Evolutionary conservation across 2,888 invertebrate species (phyloP), one percentile per base, ranked within the genome.

Genomic region (Cheilosia scutellata): DNA sequence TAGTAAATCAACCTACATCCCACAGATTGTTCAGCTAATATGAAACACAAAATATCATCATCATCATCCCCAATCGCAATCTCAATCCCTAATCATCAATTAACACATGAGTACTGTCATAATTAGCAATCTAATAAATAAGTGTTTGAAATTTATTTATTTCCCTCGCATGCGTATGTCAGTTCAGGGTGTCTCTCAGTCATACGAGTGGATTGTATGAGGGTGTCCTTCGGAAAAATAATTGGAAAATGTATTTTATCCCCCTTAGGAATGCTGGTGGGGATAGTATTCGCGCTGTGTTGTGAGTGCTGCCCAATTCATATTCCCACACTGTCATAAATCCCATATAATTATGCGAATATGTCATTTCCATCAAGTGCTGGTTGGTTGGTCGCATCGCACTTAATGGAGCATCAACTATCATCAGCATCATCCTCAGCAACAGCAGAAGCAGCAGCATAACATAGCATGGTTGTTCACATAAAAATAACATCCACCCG

Each of bases 361-460:
- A 77, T 86, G 86, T 86, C 82, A 86, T 71, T 82, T 44, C 72
- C 86, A 86, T 82, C 86, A 76, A 86, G 77, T 82, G 68, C 68
- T 77, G 86, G 82, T 82, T 82, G 82, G 86, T 82, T 86, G 82
- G 82, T 82, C 76, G 86, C 86, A 72, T 86, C 86, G 76, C 63
- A 86, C 86, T 86, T 86, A 86, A 86, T 86, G 76, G 86, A 86
- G 82, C 86, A 86, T 86, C 86, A 82, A 82, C 86, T 82, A 82
- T 80, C 71, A 86, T 86, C 82, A 86, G 72, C 86, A 77, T 86
- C 82, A 80, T 66, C 70, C 58, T 44, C 82, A 62, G n/a, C 44
- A 62, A 20, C 27, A 55, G 25, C 68, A 78, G 42, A 58, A 66
- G 3, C 63, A 72, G 49, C 44, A 60, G 53, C 40, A 62, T 47